These are phyloP conservation scores for Hemichromis elongatus DNA, from an alignment of 2,113 vertebrate genomes.

Conservation along the genomic window DNA sequence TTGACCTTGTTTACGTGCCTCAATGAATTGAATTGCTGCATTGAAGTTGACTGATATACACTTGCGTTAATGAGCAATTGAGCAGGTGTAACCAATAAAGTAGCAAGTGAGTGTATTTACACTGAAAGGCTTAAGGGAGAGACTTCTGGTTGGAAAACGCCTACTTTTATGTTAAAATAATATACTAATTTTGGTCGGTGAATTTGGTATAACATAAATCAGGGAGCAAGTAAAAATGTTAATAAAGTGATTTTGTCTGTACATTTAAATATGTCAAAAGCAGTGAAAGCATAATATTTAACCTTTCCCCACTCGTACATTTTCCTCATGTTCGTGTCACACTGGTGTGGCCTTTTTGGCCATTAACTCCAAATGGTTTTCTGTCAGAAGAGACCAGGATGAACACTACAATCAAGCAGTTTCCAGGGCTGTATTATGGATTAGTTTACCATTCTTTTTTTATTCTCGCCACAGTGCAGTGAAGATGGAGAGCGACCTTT, in stretches of 20 bases:
- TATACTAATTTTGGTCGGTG: neutral
- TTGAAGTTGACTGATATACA: neutral
- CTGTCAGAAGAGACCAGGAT: neutral
- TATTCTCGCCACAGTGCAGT: slow-evolving; percentile 75
- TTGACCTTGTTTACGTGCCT: neutral
- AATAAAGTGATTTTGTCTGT: neutral
- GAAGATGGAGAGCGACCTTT: slow-evolving; percentile 94
- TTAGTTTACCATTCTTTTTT: neutral
- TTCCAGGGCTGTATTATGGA: neutral
- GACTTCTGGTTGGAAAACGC: neutral
- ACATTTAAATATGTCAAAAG: neutral
- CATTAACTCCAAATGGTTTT: neutral
- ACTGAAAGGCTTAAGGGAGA: neutral
- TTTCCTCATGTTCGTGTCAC: neutral
- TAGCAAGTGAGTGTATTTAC: neutral
- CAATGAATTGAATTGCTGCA: neutral
- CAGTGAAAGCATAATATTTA: neutral
- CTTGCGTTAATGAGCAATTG: neutral
- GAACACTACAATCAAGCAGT: neutral
- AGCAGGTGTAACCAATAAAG: neutral
- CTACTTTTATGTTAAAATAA: neutral
- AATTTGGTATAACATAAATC: neutral
- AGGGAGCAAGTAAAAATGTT: neutral
- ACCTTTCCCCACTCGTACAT: neutral
- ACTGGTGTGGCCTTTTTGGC: neutral